phyloP scores from a whole-genome alignment of 2,888 invertebrate species.

The Nephrotoma flavescens region DNA sequence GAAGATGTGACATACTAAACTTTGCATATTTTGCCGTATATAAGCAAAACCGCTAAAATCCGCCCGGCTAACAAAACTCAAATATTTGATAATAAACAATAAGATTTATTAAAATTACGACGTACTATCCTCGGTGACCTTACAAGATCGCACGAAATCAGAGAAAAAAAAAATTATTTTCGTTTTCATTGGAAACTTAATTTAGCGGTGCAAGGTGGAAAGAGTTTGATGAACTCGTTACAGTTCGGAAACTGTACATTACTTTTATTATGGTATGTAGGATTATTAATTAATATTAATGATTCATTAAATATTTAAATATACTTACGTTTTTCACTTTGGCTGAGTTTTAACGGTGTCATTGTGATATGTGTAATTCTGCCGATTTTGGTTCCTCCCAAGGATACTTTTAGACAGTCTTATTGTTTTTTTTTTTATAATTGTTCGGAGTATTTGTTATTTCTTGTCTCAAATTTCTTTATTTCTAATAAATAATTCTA shows the following conservation, averaged over 20 bases:
- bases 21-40: background rate
- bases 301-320: background rate
- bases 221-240: background rate
- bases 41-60: no score
- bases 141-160: background rate
- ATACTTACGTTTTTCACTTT: background rate
- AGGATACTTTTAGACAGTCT: background rate
- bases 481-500: background rate
- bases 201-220: background rate
- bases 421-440: background rate
- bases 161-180: background rate
- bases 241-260: background rate
- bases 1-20: background rate
- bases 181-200: background rate
- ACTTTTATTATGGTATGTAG: background rate
- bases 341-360: background rate
- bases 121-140: background rate
- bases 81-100: background rate
- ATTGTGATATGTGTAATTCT: background rate
- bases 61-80: background rate
- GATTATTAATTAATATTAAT: background rate
- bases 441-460: background rate
- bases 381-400: background rate
- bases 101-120: no score
- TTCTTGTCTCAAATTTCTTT: background rate